Percentiles rank a stretch among this genome's conserved stretches.
phyloP scores from a whole-genome alignment of 1,140 invertebrate genomes.

The Oryzaephilus surinamensis region DNA sequence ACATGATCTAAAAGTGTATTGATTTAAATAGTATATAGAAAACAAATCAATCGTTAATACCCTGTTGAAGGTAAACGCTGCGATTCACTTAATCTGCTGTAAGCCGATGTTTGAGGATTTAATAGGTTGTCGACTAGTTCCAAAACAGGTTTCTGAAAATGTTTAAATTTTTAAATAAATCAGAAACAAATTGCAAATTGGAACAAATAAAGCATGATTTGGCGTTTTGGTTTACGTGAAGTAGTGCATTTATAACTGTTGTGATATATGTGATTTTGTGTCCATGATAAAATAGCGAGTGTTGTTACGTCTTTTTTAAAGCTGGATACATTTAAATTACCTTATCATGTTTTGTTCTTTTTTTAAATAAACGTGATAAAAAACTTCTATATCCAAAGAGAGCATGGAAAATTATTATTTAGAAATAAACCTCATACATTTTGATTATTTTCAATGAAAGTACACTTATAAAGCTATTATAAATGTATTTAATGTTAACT shows the following conservation, averaged over 20 bases:
- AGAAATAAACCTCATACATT: too few relatives aligned
- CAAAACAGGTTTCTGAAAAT: constrained; percentile 32
- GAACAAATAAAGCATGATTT: neutral
- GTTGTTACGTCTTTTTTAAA: too few relatives aligned
- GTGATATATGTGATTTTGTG: neutral
- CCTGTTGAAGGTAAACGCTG: constrained; percentile 29
- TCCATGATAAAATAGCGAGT: neutral
- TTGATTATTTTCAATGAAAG: constrained; percentile 2
- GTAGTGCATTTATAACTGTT: neutral
- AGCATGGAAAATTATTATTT: constrained; percentile 14
- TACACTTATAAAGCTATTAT: constrained; percentile 1
- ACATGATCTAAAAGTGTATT: constrained; percentile 31
- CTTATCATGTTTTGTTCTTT: constrained; percentile 23
- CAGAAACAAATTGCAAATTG: constrained; percentile 1
- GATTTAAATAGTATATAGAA: constrained; percentile 1
- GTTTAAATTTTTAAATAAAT: constrained; percentile 8
- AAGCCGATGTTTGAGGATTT: constrained; percentile 37
- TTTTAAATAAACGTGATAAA: constrained; percentile 22
- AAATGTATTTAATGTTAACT: constrained; percentile 2
- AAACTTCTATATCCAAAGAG: constrained; percentile 18
- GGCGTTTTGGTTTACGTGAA: neutral
- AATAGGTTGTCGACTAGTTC: constrained; percentile 39
- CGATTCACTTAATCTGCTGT: constrained; percentile 36
- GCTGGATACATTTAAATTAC: too few relatives aligned
- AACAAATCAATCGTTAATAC: constrained; percentile 15